Conservation (phyloP, 1,140 invertebrate species). For the Trichomalopsis sarcophagae region DNA sequence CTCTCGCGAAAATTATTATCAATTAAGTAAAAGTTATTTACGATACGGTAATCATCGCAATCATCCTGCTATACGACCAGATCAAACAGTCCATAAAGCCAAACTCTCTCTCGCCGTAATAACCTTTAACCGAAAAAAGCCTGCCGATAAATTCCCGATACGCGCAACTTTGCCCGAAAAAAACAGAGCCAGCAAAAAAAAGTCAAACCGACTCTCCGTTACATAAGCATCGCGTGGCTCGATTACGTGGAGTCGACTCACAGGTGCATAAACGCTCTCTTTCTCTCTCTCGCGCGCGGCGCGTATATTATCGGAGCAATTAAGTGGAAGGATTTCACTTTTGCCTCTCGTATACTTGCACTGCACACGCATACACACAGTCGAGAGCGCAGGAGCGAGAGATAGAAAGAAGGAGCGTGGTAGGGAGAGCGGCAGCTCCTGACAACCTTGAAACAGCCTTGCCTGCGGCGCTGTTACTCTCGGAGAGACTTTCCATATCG, state of each 20-base stretch:
- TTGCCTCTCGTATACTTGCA: background rate
- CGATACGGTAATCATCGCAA: background rate
- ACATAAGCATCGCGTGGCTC: conserved; percentile 11
- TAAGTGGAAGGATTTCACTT: conserved; percentile 38
- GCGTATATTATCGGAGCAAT: conserved; percentile 25
- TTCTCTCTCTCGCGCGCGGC: background rate
- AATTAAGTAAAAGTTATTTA: background rate
- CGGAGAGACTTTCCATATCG: conserved; percentile 9
- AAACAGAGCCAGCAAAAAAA: background rate
- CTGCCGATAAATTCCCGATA: too few species aligned
- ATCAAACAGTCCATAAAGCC: too few species aligned
- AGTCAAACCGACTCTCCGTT: background rate
- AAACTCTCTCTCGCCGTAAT: too few species aligned
- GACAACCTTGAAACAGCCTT: conserved; percentile 63
- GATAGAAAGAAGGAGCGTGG: conserved; percentile 12
- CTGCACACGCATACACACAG: background rate
- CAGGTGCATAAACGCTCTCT: background rate
- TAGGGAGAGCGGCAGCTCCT: conserved; percentile 18
- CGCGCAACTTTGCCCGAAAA: too few species aligned
- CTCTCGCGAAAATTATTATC: background rate
- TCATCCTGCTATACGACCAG: too few species aligned
- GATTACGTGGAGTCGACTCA: background rate
- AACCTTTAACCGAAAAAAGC: background rate
- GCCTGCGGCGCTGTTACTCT: conserved; percentile 56
- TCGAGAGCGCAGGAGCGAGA: conserved; percentile 16